Evolutionary conservation across 2,797 vertebrate genomes (phyloP).

Genomic region (Psittacula echo): DNA sequence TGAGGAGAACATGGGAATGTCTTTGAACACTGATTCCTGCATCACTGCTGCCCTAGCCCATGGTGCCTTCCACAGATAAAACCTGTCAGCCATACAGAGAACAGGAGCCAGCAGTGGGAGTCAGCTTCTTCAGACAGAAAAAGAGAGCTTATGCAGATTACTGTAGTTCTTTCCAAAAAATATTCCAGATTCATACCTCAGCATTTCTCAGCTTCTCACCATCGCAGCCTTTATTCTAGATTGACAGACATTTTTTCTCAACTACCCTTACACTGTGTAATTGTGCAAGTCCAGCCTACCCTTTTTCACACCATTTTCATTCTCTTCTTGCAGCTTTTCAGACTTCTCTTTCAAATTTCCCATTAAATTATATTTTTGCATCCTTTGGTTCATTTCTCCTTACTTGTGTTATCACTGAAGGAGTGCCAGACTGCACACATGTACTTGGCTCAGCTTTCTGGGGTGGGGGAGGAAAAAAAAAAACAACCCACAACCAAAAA

Average conservation of each 20-base stretch:
- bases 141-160: neutral
- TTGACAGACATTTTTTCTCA: neutral
- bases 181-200: neutral
- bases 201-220: neutral
- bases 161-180: neutral
- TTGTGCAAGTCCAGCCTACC: neutral
- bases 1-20: neutral
- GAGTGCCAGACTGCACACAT: neutral
- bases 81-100: neutral
- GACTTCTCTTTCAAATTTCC: neutral
- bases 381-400: neutral
- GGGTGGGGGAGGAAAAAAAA: neutral
- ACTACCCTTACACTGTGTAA: neutral
- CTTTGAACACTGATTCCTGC: neutral
- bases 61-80: neutral
- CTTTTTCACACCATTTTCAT: neutral
- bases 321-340: neutral
- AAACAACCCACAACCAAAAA: neutral
- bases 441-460: neutral
- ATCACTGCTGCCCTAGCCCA: neutral
- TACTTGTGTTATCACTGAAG: neutral
- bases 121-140: neutral
- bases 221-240: neutral
- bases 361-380: neutral
- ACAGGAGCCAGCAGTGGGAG: neutral